Conservation (phyloP, 2,113 vertebrate species). For the Menidia beryllina region DNA sequence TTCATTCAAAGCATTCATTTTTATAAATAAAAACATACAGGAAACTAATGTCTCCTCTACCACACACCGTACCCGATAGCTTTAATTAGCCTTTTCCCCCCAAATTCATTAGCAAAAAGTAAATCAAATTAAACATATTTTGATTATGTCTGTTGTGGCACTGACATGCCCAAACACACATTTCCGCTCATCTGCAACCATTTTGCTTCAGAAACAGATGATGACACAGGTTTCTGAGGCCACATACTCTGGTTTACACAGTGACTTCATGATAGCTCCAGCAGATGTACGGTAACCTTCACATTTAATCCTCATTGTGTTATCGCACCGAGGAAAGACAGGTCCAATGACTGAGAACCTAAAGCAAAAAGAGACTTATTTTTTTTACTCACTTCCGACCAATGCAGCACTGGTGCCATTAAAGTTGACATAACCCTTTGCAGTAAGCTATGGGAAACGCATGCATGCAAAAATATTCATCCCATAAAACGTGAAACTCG, state of each 20-base stretch:
- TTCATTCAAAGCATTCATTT: constrained; percentile 10
- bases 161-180: neutral
- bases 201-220: constrained; percentile 26
- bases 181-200: constrained; percentile 32
- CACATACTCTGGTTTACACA: constrained; percentile 32
- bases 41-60: constrained; percentile 4
- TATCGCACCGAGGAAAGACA: constrained; percentile 11
- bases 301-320: neutral
- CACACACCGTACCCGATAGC: neutral
- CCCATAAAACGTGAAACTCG: neutral
- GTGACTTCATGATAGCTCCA: neutral
- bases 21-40: constrained; percentile 45
- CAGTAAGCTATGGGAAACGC: neutral
- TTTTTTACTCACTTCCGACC: neutral
- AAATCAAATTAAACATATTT: constrained; percentile 14
- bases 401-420: neutral
- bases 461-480: neutral
- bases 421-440: neutral
- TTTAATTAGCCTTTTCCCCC: neutral
- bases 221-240: constrained; percentile 16
- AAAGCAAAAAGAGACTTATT: no score
- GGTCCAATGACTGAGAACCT: neutral
- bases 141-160: neutral
- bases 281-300: constrained; percentile 6
- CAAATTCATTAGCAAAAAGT: neutral